Evolutionary conservation across 2,113 vertebrate species (phyloP).

Genomic region (Procavia capensis): DNA sequence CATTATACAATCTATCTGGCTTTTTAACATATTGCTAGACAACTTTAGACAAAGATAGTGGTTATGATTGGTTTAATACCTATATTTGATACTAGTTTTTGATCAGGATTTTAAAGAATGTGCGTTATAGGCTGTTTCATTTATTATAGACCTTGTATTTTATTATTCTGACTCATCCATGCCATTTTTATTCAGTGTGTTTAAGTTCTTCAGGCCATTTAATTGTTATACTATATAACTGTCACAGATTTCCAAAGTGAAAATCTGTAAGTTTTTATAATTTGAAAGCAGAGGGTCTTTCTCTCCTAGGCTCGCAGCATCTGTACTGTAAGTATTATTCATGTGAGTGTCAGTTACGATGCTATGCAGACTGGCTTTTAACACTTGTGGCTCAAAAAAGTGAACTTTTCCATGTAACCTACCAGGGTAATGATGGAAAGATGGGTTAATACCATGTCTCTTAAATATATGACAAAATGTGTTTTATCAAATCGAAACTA

Average conservation of each 20-base stretch:
- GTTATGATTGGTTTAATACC: conserved; percentile 15
- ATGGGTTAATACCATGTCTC: neutral
- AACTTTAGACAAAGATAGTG: neutral
- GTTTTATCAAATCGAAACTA: neutral
- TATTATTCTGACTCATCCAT: conserved; percentile 15
- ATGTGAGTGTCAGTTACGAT: neutral
- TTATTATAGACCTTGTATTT: neutral
- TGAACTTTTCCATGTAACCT: neutral
- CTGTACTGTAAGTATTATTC: conserved; percentile 49
- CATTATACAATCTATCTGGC: neutral
- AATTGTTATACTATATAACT: neutral
- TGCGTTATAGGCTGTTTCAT: neutral
- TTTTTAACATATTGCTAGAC: neutral
- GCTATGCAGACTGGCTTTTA: neutral
- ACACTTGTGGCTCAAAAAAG: neutral
- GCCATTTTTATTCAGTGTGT: neutral
- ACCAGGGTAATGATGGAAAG: neutral
- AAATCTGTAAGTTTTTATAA: neutral
- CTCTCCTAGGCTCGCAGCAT: conserved; percentile 16
- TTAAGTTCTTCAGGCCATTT: neutral
- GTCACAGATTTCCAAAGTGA: conserved; percentile 32
- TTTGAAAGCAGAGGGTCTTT: conserved; percentile 45
- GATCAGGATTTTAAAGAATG: neutral
- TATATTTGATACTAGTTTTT: neutral
- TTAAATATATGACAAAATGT: neutral